Conservation (phyloP, 23 tunicate species). For the Oikopleura dioica region DNA sequence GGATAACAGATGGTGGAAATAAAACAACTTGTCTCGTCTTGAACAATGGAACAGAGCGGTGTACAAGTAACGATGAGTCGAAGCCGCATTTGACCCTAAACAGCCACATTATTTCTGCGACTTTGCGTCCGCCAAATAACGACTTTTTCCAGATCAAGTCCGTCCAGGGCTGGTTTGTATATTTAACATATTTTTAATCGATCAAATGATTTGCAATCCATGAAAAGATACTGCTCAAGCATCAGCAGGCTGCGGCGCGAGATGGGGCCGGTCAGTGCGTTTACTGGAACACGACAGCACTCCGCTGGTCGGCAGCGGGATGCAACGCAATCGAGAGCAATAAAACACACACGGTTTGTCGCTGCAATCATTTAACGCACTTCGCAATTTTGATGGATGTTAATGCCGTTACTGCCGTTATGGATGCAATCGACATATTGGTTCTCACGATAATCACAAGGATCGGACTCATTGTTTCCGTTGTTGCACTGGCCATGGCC, state of each 20-base stretch:
- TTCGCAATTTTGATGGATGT: background rate
- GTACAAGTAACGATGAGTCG: background rate
- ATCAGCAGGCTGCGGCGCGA: background rate
- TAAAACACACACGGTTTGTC: background rate
- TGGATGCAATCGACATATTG: background rate
- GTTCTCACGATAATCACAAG: background rate
- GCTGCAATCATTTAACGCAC: background rate
- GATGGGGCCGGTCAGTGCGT: background rate
- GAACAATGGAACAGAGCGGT: background rate
- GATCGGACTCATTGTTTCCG: background rate
- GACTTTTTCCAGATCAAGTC: background rate
- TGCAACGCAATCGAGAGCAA: background rate
- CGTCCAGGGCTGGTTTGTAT: too few relatives aligned
- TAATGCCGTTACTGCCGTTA: background rate
- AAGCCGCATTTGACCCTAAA: background rate
- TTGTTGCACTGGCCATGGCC: background rate
- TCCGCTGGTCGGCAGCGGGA: background rate
- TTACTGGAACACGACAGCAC: background rate
- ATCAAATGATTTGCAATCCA: background rate
- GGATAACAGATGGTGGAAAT: background rate
- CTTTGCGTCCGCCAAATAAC: background rate
- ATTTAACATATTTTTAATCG: too few relatives aligned
- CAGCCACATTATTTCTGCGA: background rate
- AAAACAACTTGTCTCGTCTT: background rate
- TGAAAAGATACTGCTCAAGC: background rate